A percentile compares a stretch with the other conserved stretches of the same genome.
Evolutionary conservation across 2,113 vertebrate species (phyloP).

Genomic region (Panthera leo): DNA sequence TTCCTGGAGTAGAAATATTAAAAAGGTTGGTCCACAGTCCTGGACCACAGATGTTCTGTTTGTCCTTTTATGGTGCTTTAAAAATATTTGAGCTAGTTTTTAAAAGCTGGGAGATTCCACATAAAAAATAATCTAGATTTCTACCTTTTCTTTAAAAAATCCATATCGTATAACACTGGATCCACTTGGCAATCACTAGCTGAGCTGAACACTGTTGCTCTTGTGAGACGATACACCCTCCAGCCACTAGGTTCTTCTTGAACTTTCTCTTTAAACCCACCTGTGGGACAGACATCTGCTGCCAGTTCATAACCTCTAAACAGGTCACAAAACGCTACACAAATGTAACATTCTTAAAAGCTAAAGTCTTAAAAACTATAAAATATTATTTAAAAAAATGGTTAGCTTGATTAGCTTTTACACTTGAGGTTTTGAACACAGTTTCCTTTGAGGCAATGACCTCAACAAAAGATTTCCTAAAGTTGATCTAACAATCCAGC

Average conservation of each 20-base stretch:
- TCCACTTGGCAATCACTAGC: background rate
- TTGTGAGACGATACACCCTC: background rate
- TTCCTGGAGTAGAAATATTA: slow-evolving; percentile 2
- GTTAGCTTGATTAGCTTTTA: slow-evolving; percentile 8
- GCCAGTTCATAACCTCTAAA: background rate
- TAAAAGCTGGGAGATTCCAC: background rate
- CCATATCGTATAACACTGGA: background rate
- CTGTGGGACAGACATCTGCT: background rate
- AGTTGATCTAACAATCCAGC: background rate
- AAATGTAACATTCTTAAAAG: background rate
- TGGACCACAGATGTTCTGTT: background rate
- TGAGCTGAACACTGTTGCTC: background rate
- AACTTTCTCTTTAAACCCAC: background rate
- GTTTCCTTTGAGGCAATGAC: background rate
- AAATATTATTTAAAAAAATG: background rate
- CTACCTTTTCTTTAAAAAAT: background rate
- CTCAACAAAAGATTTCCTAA: background rate
- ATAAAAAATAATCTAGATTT: background rate
- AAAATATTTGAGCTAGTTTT: slow-evolving; percentile 26
- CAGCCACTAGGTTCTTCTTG: background rate
- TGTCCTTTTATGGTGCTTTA: background rate
- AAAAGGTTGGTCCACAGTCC: background rate
- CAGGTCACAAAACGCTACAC: background rate
- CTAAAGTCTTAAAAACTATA: background rate
- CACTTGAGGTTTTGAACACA: background rate